A percentile compares a stretch with the other conserved stretches of the same genome.
Evolutionary conservation across 2,113 vertebrate genomes (phyloP).

Genomic region (Ornithorhynchus anatinus): DNA sequence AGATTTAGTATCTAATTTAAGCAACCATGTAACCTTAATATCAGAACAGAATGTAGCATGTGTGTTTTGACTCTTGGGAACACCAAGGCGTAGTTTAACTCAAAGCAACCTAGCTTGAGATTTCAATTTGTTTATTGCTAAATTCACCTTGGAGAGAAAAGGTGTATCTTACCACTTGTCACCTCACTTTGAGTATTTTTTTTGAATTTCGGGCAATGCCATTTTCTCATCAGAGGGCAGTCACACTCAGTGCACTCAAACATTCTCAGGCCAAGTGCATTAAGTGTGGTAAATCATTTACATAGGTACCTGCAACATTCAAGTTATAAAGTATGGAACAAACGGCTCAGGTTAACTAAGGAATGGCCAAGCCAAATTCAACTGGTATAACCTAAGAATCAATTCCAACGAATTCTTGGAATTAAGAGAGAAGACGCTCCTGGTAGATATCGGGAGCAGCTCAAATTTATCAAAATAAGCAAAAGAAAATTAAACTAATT

Average conservation of each 20-base stretch:
- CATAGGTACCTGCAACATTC: too few relatives aligned
- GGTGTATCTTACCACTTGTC: neutral
- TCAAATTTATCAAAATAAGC: too few relatives aligned
- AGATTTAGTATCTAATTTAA: slow-evolving; percentile 14
- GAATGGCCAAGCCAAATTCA: too few relatives aligned
- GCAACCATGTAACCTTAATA: neutral
- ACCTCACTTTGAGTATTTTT: neutral
- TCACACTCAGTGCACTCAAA: too few relatives aligned
- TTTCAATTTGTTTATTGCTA: slow-evolving; percentile 9
- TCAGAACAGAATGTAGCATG: neutral
- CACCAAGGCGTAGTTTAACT: neutral
- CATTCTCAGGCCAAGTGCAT: too few relatives aligned
- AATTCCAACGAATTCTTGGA: neutral
- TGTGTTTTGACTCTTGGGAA: slow-evolving; percentile 13
- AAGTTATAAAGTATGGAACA: too few relatives aligned
- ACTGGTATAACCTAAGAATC: too few relatives aligned
- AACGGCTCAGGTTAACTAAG: too few relatives aligned
- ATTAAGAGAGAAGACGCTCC: neutral
- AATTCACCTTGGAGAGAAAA: slow-evolving; percentile 1
- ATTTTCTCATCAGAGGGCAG: too few relatives aligned
- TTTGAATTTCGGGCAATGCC: neutral
- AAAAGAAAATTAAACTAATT: too few relatives aligned
- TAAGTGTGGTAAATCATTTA: too few relatives aligned
- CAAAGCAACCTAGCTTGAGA: neutral
- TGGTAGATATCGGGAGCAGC: neutral